phyloP scores from a whole-genome alignment of 1,140 invertebrate species.

The Drosophila ambigua region DNA sequence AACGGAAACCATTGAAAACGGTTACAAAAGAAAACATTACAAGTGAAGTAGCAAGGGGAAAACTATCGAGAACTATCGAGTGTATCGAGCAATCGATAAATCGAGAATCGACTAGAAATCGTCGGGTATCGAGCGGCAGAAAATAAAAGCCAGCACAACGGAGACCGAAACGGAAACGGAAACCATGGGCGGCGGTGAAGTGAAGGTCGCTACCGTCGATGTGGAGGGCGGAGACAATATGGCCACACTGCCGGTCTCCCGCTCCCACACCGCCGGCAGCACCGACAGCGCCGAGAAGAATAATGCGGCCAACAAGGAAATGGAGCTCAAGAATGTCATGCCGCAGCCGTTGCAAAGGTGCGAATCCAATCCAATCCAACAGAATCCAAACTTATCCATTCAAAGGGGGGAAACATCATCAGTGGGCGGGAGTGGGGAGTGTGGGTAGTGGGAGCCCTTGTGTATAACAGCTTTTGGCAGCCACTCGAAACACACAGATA shows the following conservation, averaged over 20 bases:
- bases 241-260: constrained; percentile 92
- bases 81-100: constrained; percentile 24
- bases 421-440: not conserved
- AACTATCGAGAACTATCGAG: constrained; percentile 12
- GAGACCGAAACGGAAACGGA: constrained; percentile 77
- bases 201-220: constrained; percentile 93
- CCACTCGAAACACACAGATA: constrained; percentile 7
- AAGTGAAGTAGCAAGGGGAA: not conserved
- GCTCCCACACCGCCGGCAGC: constrained; percentile 87
- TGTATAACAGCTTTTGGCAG: constrained; percentile 27
- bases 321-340: constrained; percentile 93
- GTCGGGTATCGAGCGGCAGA: not conserved
- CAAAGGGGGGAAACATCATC: too few species aligned
- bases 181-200: constrained; percentile 89
- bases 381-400: not conserved
- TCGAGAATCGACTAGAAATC: constrained; percentile 17
- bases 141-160: constrained; percentile 62
- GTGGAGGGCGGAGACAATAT: constrained; percentile 92
- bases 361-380: not conserved
- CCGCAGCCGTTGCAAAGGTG: constrained; percentile 92
- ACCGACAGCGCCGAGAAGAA: constrained; percentile 90
- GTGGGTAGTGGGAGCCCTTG: constrained; percentile 15
- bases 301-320: constrained; percentile 92
- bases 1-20: constrained; percentile 17
- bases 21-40: not conserved